Evolutionary conservation across 2,888 invertebrate genomes (phyloP), one percentile per base, ranked within the genome.

Genomic region (Pantelozetes paolii): DNA sequence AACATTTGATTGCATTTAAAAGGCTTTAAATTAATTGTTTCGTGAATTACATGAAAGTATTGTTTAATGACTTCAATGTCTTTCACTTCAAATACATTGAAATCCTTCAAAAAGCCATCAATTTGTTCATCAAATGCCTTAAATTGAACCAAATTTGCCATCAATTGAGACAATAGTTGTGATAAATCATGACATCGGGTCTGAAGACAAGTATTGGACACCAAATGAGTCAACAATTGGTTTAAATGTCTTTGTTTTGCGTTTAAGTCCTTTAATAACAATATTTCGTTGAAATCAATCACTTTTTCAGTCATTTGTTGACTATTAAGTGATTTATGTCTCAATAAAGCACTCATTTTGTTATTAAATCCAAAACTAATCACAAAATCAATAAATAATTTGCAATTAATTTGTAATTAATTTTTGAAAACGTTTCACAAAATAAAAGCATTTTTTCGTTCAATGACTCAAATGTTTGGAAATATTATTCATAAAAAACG

Each of bases 11-110:
- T n/a, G 40, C 67, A 67, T 67, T 67, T 67, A 23, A 67, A 67
- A 23, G 67, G 67, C 32, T 67, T 67, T 40, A 67, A 67, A 42
- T 67, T 67, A 23, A 67, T 67, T 67, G 42, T n/a, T 42, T 67
- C 67, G 67, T 23, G 23, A 5, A 67, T 15, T 36, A 67, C 18
- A 13, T 67, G 67, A 23, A 36, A 30, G 36, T 40, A 67, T 23
- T 42, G 36, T 18, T n/a, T 23, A 11, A 23, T 2, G 9, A 67
- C n/a, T 23, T 67, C 36, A 1, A 40, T 20, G 23, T 67, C 67
- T 3, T 40, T 32, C 1, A 42, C 32, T 11, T n/a, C 23, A 36
- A 23, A 20, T 15, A 36, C n/a, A 23, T 67, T 23, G 20, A 67
- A 67, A 40, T 42, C 40, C 18, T n/a, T 23, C 1, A 67, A 13